phyloP scores from a whole-genome alignment of 2,113 vertebrate species.

The Syngnathus scovelli region DNA sequence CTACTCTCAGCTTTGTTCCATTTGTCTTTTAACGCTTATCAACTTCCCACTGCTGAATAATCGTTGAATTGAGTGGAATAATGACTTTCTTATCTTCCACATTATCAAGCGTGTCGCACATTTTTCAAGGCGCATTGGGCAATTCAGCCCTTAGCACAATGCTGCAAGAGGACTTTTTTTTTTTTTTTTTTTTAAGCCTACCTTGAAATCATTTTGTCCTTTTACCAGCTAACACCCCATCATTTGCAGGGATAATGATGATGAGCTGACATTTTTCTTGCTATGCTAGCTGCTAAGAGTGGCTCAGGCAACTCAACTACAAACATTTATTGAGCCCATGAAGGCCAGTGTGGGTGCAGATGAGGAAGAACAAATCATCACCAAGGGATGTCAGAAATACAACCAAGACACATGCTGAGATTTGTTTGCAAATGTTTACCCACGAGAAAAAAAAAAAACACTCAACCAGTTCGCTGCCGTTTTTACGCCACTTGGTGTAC shows the following conservation, averaged over 20 bases:
- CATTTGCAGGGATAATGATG: conserved; percentile 17
- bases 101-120: conserved; percentile 31
- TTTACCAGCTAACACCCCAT: conserved; percentile 11
- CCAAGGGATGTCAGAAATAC: conserved; percentile 23
- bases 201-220: conserved; percentile 25
- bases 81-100: conserved; percentile 51
- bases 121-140: conserved; percentile 16
- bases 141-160: background rate
- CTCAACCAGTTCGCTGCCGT: conserved; percentile 42
- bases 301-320: conserved; percentile 27
- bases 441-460: conserved; percentile 34
- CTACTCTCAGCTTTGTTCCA: conserved; percentile 40
- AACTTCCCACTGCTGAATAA: conserved; percentile 36
- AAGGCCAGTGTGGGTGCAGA: conserved; percentile 11
- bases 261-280: conserved; percentile 32
- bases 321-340: background rate
- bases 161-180: background rate
- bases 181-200: no score
- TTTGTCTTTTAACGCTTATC: conserved; percentile 49
- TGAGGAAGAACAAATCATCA: conserved; percentile 18
- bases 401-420: conserved; percentile 21
- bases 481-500: conserved; percentile 43
- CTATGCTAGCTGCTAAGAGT: conserved; percentile 12
- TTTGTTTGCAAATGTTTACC: conserved; percentile 48
- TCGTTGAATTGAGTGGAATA: conserved; percentile 45